Evolutionary conservation across 37 sponge, comb jelly and placozoan genomes (phyloP).

Genomic region (Dysidea cf. avara): DNA sequence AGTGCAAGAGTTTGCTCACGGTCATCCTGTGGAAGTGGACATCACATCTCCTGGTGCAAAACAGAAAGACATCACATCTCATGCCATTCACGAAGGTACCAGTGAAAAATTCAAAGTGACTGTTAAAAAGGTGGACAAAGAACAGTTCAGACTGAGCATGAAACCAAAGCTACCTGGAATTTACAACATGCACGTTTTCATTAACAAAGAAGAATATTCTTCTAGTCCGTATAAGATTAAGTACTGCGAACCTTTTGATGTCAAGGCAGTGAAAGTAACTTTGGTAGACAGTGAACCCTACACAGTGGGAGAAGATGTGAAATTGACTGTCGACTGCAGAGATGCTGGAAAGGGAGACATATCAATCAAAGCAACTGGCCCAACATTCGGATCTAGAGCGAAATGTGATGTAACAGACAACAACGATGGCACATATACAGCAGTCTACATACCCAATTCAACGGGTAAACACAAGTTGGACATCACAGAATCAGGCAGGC

Average conservation of each 20-base stretch:
- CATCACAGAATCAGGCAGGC: slow-evolving; percentile 40
- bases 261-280: slow-evolving; percentile 25
- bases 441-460: slow-evolving; percentile 37
- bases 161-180: slow-evolving; percentile 55
- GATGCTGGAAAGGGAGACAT: slow-evolving; percentile 62
- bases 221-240: slow-evolving; percentile 56
- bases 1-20: slow-evolving; percentile 26
- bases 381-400: too few relatives aligned
- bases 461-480: slow-evolving; percentile 49
- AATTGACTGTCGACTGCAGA: slow-evolving; percentile 45
- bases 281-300: slow-evolving; percentile 8
- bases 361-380: not conserved
- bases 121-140: slow-evolving; percentile 50
- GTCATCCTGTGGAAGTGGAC: slow-evolving; percentile 43
- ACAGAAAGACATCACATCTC: slow-evolving; percentile 46
- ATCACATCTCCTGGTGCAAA: slow-evolving; percentile 29
- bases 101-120: slow-evolving; percentile 50
- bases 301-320: slow-evolving; percentile 25
- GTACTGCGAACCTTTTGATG: slow-evolving; percentile 27
- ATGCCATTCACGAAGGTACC: slow-evolving; percentile 52
- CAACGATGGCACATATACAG: slow-evolving; percentile 44
- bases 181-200: slow-evolving; percentile 44
- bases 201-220: slow-evolving; percentile 28
- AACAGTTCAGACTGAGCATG: slow-evolving; percentile 47
- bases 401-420: slow-evolving; percentile 8